A percentile compares a stretch with the other conserved stretches of the same genome.
These are phyloP conservation scores for Polyploca ridens DNA, from an alignment of 2,888 invertebrate species.

Conservation along the genomic window DNA sequence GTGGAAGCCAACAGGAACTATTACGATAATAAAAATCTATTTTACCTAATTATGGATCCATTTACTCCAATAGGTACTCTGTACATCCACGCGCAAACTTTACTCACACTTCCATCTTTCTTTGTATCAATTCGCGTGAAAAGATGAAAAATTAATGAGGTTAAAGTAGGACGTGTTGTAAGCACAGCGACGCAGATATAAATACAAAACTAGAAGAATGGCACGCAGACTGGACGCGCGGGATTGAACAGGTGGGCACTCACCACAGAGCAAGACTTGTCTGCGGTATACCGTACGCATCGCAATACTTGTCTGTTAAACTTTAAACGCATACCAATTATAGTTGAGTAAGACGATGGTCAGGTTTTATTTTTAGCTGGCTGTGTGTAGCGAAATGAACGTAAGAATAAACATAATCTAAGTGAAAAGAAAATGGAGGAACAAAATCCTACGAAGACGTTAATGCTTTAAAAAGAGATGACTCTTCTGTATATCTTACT, in stretches of 20 bases:
- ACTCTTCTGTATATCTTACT: constrained; percentile 43
- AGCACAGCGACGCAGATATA: constrained; percentile 42
- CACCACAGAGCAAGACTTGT: background rate
- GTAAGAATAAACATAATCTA: background rate
- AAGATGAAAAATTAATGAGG: constrained; percentile 65
- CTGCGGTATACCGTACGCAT: background rate
- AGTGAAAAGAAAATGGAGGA: background rate
- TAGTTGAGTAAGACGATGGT: background rate
- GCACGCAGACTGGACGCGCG: background rate
- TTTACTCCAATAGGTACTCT: background rate
- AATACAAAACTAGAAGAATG: constrained; percentile 35
- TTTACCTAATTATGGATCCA: background rate
- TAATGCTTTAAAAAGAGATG: constrained; percentile 21
- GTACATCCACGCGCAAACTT: constrained; percentile 1
- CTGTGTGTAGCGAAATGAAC: background rate
- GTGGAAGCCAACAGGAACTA: background rate
- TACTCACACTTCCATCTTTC: constrained; percentile 38
- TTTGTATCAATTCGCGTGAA: constrained; percentile 54
- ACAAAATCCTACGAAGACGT: too few relatives aligned
- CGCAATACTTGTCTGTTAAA: too few relatives aligned
- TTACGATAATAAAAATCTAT: background rate
- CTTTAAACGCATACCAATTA: background rate
- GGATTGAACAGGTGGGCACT: constrained; percentile 2
- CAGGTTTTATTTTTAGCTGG: background rate
- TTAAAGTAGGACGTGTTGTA: constrained; percentile 56